Conservation (phyloP, 2,113 vertebrate genomes). For the Gobio gobio region DNA sequence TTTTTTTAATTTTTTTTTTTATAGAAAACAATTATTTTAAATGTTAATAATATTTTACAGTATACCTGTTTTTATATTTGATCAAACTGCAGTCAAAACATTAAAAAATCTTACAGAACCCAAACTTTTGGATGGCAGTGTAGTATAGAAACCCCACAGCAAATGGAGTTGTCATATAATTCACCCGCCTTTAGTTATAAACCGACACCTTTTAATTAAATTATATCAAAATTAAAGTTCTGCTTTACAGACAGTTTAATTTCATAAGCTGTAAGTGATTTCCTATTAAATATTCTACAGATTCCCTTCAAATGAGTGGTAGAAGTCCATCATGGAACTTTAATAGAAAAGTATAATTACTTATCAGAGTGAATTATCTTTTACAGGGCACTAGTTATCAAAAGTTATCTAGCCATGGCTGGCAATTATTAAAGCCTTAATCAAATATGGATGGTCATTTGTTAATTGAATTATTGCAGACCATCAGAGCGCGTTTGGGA, state of each 20-base stretch:
- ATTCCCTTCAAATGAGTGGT: slow-evolving; percentile 61
- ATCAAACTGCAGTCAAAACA: neutral
- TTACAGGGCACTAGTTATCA: slow-evolving; percentile 57
- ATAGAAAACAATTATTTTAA: neutral
- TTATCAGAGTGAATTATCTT: slow-evolving; percentile 63
- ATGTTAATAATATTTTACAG: neutral
- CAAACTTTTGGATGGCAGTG: no score
- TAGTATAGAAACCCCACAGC: neutral
- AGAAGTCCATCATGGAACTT: slow-evolving; percentile 54
- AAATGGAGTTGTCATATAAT: neutral
- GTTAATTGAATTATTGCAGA: slow-evolving; percentile 64
- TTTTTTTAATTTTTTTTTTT: no score
- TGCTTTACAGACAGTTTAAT: slow-evolving; percentile 53
- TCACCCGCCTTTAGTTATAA: slow-evolving; percentile 19
- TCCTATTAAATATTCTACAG: slow-evolving; percentile 57
- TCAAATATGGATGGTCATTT: slow-evolving; percentile 64
- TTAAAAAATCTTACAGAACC: no score
- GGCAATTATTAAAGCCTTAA: slow-evolving; percentile 63
- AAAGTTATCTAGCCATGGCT: slow-evolving; percentile 55
- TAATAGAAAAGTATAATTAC: slow-evolving; percentile 59
- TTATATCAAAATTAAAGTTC: slow-evolving; percentile 51
- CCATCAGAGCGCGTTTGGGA: slow-evolving; percentile 53
- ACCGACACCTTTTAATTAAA: slow-evolving; percentile 48
- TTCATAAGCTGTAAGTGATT: slow-evolving; percentile 52
- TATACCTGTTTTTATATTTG: neutral